These are phyloP conservation scores for Stenolophus ochropezus DNA, from an alignment of 2,888 invertebrate species.

Conservation along the genomic window DNA sequence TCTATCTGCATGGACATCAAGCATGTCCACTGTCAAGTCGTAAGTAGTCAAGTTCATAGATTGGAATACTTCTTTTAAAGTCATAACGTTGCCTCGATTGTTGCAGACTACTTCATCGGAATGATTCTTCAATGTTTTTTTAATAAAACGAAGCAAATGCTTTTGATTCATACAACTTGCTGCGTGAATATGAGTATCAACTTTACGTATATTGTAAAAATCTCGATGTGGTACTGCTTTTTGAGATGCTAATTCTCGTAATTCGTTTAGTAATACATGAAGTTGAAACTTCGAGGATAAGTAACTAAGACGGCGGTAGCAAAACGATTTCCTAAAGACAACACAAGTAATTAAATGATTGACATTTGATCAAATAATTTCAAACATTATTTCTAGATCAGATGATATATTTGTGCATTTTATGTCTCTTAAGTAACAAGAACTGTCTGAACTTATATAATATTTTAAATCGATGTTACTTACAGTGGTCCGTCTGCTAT, in stretches of 20 bases:
- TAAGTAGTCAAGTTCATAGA: slow-evolving; percentile 98
- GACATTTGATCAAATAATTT: neutral
- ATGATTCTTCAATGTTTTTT: slow-evolving; percentile 95
- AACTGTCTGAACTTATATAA: neutral
- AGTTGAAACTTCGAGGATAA: slow-evolving; percentile 97
- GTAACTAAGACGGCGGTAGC: slow-evolving; percentile 97
- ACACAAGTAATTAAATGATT: neutral
- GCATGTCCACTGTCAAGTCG: slow-evolving; percentile 98
- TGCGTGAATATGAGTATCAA: slow-evolving; percentile 99
- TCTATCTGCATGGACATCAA: slow-evolving; percentile 98
- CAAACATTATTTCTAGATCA: neutral
- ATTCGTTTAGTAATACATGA: slow-evolving; percentile 95
- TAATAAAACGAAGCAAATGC: slow-evolving; percentile 97
- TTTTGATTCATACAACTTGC: slow-evolving; percentile 99
- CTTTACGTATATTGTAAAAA: slow-evolving; percentile 98
- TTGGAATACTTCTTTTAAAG: slow-evolving; percentile 94
- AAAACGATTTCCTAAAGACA: slow-evolving; percentile 91
- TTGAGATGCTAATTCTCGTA: slow-evolving; percentile 96
- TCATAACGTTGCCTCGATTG: slow-evolving; percentile 84
- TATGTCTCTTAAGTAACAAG: too few species aligned
- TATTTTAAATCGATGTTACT: slow-evolving; percentile 71
- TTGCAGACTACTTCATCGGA: slow-evolving; percentile 88
- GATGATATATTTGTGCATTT: neutral
- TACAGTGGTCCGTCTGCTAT: slow-evolving; percentile 98
- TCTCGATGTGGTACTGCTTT: slow-evolving; percentile 98